Evolutionary conservation across 2,888 invertebrate genomes (phyloP), one percentile per base, ranked within the genome.

Genomic region (Drosophila heteroneura): DNA sequence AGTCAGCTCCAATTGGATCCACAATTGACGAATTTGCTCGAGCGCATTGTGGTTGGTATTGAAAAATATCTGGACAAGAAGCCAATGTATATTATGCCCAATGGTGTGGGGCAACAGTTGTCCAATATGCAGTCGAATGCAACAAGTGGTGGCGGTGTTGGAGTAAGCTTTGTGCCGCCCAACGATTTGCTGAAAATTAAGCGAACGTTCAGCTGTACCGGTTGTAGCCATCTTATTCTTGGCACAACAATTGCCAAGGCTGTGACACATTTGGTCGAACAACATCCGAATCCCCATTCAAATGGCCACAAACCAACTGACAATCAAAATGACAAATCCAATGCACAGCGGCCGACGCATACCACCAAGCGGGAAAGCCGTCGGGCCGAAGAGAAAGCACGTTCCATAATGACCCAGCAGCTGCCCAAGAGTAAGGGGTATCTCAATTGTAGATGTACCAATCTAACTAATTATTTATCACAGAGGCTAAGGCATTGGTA

Each of bases 401-500:
- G 82, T 7, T 30, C 68, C 0, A 73, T 72, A 26, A 64, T 71
- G 32, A 56, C 28, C 0, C 26, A 66, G 2, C 59, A 54, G 32
- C 51, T 89, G 35, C 86, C 86, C 22, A 87, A 90, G 72, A 82
- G 82, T 83, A 64, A 64, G 71, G 6, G 6, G 16, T 44, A 32
- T 6, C 0, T 22, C 10, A 5, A 22, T 44, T 44, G 32, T 19
- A 32, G 4, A 44, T 16, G 22, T 41, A n/a, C 41, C n/a, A 41
- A 41, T 41, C 3, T 32, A 16, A n/a, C 22, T 41, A 22, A 41
- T 41, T 58, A 22, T 58, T 44, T 64, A 9, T 16, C 16, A 39
- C 64, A 93, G 92, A 91, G 74, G 84, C 85, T 14, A 82, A 77
- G 28, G 37, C 80, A 6, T 67, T 92, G 59, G 58, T 91, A 9